A percentile compares a stretch with the other conserved stretches of the same genome.
These are phyloP conservation scores for Tinamus guttatus DNA, from an alignment of 2,113 vertebrate species.

Conservation along the genomic window DNA sequence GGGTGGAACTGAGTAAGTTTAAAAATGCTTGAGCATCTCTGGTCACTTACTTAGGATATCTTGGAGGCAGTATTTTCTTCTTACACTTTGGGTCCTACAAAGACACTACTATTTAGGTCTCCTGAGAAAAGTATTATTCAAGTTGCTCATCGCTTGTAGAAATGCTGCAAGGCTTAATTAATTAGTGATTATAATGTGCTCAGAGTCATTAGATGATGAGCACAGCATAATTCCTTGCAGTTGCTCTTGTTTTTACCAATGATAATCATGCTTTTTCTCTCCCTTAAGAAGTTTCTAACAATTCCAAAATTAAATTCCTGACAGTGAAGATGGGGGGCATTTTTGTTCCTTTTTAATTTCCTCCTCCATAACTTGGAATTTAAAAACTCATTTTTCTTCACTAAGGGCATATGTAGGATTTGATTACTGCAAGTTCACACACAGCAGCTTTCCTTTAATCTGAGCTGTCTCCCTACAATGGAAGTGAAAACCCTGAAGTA, in stretches of 20 bases:
- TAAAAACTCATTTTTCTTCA: neutral
- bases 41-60: neutral
- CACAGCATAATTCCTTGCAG: neutral
- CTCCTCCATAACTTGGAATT: neutral
- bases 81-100: neutral
- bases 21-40: neutral
- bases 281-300: neutral
- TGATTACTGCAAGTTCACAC: neutral
- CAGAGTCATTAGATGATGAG: neutral
- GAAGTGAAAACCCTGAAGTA: neutral
- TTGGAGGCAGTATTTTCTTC: neutral
- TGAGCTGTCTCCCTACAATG: neutral
- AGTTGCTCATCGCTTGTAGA: neutral
- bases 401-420: neutral
- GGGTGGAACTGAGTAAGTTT: neutral
- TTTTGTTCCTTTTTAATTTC: neutral
- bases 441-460: neutral
- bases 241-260: neutral
- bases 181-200: slow-evolving; percentile 12
- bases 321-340: neutral
- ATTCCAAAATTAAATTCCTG: neutral
- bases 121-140: neutral
- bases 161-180: slow-evolving; percentile 31
- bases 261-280: neutral
- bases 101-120: neutral